Evolutionary conservation across 2,888 invertebrate genomes (phyloP).

Genomic region (Hypercompe scribonia): DNA sequence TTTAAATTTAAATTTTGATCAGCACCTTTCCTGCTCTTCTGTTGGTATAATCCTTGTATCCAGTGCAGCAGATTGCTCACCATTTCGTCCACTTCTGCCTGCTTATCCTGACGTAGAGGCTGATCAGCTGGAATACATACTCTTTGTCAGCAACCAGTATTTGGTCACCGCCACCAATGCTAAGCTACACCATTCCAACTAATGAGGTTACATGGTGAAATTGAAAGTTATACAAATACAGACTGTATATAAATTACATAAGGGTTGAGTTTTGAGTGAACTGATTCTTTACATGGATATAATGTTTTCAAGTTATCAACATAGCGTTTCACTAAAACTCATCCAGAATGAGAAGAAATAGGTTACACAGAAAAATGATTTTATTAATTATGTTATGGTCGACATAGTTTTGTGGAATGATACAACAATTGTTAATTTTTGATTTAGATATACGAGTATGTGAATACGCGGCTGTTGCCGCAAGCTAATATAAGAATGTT

Average conservation of each 20-base stretch:
- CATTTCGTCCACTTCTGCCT: slow-evolving; percentile 89
- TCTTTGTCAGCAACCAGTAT: slow-evolving; percentile 65
- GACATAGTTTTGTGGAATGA: not conserved
- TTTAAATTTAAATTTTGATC: slow-evolving; percentile 32
- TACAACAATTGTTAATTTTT: not conserved
- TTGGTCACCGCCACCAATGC: slow-evolving; percentile 53
- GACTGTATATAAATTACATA: not conserved
- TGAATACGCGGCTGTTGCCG: not conserved
- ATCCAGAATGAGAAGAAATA: not conserved
- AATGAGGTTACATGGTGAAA: not conserved
- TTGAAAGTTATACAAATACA: slow-evolving; percentile 7
- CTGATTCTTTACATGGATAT: not conserved
- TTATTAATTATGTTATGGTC: not conserved
- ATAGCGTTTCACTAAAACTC: not conserved
- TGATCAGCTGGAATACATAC: slow-evolving; percentile 77
- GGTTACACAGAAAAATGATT: not conserved
- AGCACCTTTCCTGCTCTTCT: slow-evolving; percentile 85
- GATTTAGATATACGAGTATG: not conserved
- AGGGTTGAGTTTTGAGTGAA: not conserved
- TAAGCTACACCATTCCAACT: not conserved
- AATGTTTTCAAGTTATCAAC: not conserved
- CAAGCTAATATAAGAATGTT: not conserved
- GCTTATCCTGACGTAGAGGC: slow-evolving; percentile 71
- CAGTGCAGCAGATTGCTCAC: slow-evolving; percentile 91
- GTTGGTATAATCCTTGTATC: slow-evolving; percentile 90